Conservation (phyloP, 1,140 invertebrate species). For the Aphelinus certus region DNA sequence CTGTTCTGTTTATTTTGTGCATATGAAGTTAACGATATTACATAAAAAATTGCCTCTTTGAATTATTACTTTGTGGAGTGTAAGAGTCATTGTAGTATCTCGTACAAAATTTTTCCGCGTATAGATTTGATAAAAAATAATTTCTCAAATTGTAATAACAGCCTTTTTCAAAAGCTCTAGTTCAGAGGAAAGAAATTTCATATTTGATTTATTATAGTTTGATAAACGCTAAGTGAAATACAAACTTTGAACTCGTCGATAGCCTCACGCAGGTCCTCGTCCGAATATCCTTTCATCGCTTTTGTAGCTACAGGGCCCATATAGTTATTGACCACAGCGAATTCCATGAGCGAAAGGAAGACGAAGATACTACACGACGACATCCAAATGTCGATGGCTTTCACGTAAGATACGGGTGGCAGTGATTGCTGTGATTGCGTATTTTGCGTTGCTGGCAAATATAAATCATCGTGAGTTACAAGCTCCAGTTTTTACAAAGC, state of each 20-base stretch:
- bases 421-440: conserved; percentile 90
- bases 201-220: too few species aligned
- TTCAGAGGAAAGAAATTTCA: too few species aligned
- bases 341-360: conserved; percentile 92
- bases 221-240: neutral
- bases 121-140: too few species aligned
- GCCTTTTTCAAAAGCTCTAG: too few species aligned
- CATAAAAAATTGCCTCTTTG: too few species aligned
- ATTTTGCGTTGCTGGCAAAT: conserved; percentile 81
- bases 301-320: conserved; percentile 89
- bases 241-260: conserved; percentile 80
- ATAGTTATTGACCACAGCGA: conserved; percentile 91
- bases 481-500: too few species aligned
- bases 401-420: conserved; percentile 89
- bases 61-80: too few species aligned
- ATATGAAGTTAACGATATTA: too few species aligned
- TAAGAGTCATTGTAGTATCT: too few species aligned
- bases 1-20: too few species aligned
- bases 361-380: conserved; percentile 92
- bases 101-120: too few species aligned
- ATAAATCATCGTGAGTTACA: neutral
- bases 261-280: conserved; percentile 80
- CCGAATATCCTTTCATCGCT: conserved; percentile 89
- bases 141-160: too few species aligned
- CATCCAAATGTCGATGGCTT: conserved; percentile 95